phyloP scores from a whole-genome alignment of 2,888 invertebrate species.

The Nephrotoma flavescens region DNA sequence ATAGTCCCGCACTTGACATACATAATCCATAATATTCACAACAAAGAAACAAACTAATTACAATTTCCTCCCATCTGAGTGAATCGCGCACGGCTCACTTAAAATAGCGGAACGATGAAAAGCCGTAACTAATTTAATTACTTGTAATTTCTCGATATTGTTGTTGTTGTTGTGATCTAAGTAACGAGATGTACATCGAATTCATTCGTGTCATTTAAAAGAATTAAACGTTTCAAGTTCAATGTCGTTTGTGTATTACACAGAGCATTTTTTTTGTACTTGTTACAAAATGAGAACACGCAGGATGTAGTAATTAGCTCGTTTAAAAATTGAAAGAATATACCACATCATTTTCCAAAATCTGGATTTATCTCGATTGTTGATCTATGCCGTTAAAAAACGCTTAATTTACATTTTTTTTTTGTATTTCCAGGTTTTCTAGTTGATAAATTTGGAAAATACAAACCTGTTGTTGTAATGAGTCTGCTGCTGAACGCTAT shows the following conservation, averaged over 20 bases:
- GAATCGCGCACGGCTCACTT: not conserved
- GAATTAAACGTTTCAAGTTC: not conserved
- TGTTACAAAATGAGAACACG: not conserved
- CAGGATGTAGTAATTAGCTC: not conserved
- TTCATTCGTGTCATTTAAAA: not conserved
- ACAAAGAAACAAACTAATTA: not conserved
- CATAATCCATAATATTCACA: not conserved
- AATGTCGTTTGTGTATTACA: not conserved
- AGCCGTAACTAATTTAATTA: not conserved
- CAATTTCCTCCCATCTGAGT: not conserved
- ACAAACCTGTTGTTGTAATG: slow-evolving; percentile 67
- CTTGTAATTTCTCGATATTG: not conserved
- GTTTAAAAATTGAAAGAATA: not conserved
- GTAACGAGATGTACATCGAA: not conserved
- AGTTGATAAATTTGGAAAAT: slow-evolving; percentile 76
- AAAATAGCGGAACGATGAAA: not conserved
- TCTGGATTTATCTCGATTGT: not conserved
- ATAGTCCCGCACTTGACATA: not conserved
- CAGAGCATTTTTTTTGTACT: not conserved
- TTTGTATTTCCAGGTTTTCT: slow-evolving; percentile 45
- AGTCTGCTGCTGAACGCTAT: slow-evolving; percentile 62
- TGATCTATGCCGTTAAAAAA: not conserved
- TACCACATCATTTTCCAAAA: not conserved
- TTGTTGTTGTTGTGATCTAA: not conserved
- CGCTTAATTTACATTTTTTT: not conserved